phyloP scores from a whole-genome alignment of 2,113 vertebrate species.

The Microtus pennsylvanicus region DNA sequence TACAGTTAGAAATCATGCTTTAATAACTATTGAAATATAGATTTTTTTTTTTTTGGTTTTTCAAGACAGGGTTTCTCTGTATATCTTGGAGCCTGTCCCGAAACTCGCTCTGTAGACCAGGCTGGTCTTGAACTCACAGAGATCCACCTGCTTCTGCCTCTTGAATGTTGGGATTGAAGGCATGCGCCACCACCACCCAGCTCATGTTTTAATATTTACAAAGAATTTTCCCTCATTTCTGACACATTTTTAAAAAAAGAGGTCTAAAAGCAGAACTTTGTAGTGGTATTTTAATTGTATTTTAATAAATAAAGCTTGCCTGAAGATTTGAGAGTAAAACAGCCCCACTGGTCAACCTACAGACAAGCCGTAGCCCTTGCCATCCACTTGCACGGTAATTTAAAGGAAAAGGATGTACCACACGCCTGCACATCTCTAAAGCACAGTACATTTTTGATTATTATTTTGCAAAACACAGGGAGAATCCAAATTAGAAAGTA shows the following conservation, averaged over 20 bases:
- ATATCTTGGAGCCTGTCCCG: no score
- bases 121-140: no score
- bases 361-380: neutral
- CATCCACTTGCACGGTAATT: neutral
- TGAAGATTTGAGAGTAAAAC: no score
- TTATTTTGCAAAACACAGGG: slow-evolving; percentile 2
- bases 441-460: neutral
- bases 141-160: no score
- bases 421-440: slow-evolving; percentile 4
- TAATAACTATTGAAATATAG: neutral
- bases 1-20: neutral
- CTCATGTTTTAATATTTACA: neutral
- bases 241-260: neutral
- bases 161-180: no score
- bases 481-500: slow-evolving; percentile 7
- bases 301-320: no score
- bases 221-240: neutral
- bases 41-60: no score
- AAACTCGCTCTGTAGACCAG: no score
- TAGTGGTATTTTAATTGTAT: no score
- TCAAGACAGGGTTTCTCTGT: no score
- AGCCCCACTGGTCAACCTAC: no score
- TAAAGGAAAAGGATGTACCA: slow-evolving; percentile 24
- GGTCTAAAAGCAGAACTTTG: neutral
- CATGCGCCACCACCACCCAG: no score